phyloP scores from a whole-genome alignment of 2,113 vertebrate genomes.

The Oncorhynchus tshawytscha region DNA sequence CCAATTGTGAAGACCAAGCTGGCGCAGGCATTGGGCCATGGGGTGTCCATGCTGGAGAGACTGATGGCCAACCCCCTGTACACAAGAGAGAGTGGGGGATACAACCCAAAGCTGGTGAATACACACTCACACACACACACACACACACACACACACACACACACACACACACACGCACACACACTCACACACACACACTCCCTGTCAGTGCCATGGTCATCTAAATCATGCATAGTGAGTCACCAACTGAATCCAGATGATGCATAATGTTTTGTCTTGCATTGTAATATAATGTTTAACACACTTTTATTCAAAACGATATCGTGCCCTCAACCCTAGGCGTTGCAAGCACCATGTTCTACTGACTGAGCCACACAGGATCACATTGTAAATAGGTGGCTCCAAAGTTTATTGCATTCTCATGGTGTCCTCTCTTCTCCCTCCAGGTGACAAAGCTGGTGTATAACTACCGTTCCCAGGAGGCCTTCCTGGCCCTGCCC shows the following conservation, averaged over 20 bases:
- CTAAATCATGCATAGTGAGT: no score
- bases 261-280: background rate
- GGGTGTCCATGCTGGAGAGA: constrained; percentile 85
- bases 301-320: no score
- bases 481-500: constrained; percentile 81
- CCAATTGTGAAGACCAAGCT: constrained; percentile 86
- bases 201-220: no score
- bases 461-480: constrained; percentile 92
- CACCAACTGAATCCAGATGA: background rate
- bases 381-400: background rate
- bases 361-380: background rate
- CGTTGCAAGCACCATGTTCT: no score
- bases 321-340: no score
- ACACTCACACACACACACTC: background rate
- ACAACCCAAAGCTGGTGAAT: constrained; percentile 90
- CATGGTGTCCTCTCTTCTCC: background rate
- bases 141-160: no score
- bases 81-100: constrained; percentile 78
- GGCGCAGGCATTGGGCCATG: constrained; percentile 83
- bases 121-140: background rate
- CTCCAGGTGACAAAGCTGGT: constrained; percentile 89
- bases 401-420: background rate
- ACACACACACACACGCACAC: no score
- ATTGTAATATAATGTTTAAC: no score
- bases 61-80: constrained; percentile 82